Percentiles rank a stretch among this genome's conserved stretches.
These are phyloP conservation scores for Carcina quercana DNA, from an alignment of 2,888 invertebrate genomes.

Conservation along the genomic window DNA sequence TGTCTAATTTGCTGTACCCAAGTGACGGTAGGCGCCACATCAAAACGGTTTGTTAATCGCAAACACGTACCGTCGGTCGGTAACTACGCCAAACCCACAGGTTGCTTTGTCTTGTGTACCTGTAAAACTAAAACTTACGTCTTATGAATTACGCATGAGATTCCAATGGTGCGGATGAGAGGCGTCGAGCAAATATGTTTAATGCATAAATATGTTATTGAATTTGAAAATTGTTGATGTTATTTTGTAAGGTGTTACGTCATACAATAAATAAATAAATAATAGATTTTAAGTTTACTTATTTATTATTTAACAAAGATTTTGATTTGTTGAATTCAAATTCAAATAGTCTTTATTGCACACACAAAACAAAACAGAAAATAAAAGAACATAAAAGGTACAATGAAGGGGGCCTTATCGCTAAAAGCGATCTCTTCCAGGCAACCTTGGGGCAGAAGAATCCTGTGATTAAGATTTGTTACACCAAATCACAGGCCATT, in stretches of 20 bases:
- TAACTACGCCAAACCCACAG: constrained; percentile 35
- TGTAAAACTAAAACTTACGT: constrained; percentile 53
- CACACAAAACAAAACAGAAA: too few relatives aligned
- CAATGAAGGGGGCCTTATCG: too few relatives aligned
- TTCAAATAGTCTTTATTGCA: too few relatives aligned
- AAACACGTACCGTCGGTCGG: constrained; percentile 36
- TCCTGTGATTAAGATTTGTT: too few relatives aligned
- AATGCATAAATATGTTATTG: too few relatives aligned
- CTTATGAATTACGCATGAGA: constrained; percentile 45
- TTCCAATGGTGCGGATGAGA: constrained; percentile 13
- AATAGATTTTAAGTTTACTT: background rate
- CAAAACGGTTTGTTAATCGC: constrained; percentile 27
- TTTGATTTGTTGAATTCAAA: background rate
- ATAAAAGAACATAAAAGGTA: too few relatives aligned
- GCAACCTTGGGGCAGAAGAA: too few relatives aligned
- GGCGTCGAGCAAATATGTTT: background rate
- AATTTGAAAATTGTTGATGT: too few relatives aligned
- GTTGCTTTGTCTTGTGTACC: constrained; percentile 38
- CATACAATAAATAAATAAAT: background rate
- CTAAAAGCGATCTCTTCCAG: too few relatives aligned
- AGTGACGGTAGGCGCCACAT: constrained; percentile 4
- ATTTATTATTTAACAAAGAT: background rate
- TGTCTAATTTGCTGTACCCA: background rate
- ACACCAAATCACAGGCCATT: too few relatives aligned
- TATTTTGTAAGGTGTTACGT: background rate